phyloP scores from a whole-genome alignment of 92 coral and sea anemone species.

The Phenganax subtilis region DNA sequence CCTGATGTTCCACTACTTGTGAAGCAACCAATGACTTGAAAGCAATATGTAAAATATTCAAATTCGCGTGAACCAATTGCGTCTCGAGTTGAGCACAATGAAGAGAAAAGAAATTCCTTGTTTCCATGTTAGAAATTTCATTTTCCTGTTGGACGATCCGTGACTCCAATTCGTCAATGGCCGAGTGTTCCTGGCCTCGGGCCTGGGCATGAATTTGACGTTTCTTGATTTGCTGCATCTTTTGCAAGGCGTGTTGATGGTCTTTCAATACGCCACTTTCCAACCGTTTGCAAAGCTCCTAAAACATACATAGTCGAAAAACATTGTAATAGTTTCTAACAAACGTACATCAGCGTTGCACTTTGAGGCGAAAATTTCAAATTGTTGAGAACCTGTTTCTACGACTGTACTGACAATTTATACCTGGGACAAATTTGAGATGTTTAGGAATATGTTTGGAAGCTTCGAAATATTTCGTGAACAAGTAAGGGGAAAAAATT shows the following conservation, averaged over 20 bases:
- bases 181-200: constrained; percentile 79
- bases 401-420: no score
- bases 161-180: constrained; percentile 84
- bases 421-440: no score
- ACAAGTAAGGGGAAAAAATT: no score
- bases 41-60: constrained; percentile 75
- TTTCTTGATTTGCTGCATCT: constrained; percentile 97
- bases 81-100: constrained; percentile 96
- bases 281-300: constrained; percentile 94
- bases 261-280: constrained; percentile 97
- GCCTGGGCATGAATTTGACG: constrained; percentile 96
- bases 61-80: constrained; percentile 83
- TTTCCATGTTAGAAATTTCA: constrained; percentile 96
- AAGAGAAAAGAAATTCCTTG: constrained; percentile 86
- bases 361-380: no score
- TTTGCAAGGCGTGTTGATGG: constrained; percentile 90
- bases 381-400: no score
- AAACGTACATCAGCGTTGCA: no score
- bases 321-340: no score
- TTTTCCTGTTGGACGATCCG: constrained; percentile 93
- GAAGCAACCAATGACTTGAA: constrained; percentile 75
- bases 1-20: constrained; percentile 71
- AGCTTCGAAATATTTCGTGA: no score
- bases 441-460: no score
- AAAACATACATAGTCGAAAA: neutral